phyloP scores from a whole-genome alignment of 1,140 invertebrate genomes.

The Bombus turneri region DNA sequence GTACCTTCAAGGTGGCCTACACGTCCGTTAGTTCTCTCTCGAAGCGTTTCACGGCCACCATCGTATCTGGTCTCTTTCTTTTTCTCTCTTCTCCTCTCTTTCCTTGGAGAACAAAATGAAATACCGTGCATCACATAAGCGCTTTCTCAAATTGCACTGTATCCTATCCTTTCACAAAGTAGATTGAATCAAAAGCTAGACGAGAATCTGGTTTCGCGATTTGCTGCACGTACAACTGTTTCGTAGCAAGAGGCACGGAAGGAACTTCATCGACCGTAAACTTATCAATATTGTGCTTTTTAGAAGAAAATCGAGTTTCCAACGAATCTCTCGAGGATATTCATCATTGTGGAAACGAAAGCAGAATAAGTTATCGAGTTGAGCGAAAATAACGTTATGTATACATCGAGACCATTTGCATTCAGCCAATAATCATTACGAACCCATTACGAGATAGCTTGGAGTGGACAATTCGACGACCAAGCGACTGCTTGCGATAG shows the following conservation, averaged over 20 bases:
- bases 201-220: too few relatives aligned
- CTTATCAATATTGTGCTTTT: neutral
- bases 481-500: neutral
- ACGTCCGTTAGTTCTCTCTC: neutral
- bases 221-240: too few relatives aligned
- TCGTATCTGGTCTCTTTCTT: too few relatives aligned
- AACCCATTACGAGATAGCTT: too few relatives aligned
- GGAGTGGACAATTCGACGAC: neutral
- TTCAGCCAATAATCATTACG: neutral
- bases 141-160: too few relatives aligned
- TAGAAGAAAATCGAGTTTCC: neutral
- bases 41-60: neutral
- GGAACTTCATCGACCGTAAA: too few relatives aligned
- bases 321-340: neutral
- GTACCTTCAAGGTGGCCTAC: slow-evolving; percentile 16
- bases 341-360: neutral
- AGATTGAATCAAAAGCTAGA: neutral
- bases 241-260: too few relatives aligned
- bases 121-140: neutral
- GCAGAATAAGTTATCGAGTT: neutral
- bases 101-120: neutral
- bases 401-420: neutral
- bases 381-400: neutral
- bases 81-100: neutral
- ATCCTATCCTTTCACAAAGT: too few relatives aligned